Conservation (phyloP, 1,140 invertebrate species). For the Aphelenchoides avenae region DNA sequence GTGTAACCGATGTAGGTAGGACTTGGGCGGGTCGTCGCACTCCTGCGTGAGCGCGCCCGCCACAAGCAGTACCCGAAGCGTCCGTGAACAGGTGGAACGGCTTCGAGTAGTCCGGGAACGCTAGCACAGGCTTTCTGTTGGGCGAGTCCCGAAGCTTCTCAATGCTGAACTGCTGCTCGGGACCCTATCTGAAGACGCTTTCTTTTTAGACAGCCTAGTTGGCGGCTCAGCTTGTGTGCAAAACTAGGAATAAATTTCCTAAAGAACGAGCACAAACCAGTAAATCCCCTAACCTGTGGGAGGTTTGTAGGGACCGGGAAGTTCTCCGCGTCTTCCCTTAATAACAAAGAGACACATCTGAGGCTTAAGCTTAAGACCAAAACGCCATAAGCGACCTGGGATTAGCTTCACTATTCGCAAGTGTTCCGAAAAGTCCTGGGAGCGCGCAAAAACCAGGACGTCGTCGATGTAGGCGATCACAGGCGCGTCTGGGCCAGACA, state of each 20-base stretch:
- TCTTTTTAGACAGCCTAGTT: conserved; percentile 10
- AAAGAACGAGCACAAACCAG: conserved; percentile 8
- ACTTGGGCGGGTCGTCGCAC: not conserved
- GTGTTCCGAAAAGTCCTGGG: conserved; percentile 1
- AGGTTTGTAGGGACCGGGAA: not conserved
- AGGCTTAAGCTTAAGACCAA: not conserved
- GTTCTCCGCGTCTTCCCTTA: not conserved
- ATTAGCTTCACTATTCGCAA: not conserved
- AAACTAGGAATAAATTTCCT: conserved; percentile 1
- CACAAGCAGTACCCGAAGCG: conserved; percentile 2
- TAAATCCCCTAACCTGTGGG: conserved; percentile 2
- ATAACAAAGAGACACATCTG: conserved; percentile 1
- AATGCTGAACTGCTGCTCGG: conserved; percentile 3
- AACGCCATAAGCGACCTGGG: not conserved
- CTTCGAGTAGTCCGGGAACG: conserved; percentile 4
- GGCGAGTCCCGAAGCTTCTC: not conserved
- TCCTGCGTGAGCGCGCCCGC: conserved; percentile 1
- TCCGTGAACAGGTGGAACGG: conserved; percentile 12
- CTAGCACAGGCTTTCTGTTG: not conserved
- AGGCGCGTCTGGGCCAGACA: too few species aligned
- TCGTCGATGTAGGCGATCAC: conserved; percentile 6
- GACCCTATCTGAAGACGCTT: not conserved
- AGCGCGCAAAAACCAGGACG: conserved; percentile 1
- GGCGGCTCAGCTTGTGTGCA: conserved; percentile 1
- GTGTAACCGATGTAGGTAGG: conserved; percentile 6